Conservation (phyloP, 2,797 vertebrate genomes). For the Muscicapa striata region DNA sequence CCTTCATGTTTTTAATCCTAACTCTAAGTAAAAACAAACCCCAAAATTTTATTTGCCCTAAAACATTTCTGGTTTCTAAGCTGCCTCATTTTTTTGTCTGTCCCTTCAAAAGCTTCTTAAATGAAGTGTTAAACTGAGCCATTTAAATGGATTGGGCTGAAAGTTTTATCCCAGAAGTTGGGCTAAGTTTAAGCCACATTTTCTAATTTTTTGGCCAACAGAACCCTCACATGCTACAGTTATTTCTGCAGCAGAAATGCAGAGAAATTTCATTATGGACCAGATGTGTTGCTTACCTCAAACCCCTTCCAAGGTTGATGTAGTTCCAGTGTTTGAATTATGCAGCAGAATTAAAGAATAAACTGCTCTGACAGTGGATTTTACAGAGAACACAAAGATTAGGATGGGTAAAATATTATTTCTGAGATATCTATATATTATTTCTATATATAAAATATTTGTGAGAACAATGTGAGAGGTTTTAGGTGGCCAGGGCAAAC, state of each 20-base stretch:
- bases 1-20: too few relatives aligned
- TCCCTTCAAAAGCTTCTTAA: neutral
- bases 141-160: neutral
- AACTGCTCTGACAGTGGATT: neutral
- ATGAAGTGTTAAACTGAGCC: neutral
- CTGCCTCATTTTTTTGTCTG: neutral
- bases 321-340: neutral
- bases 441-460: too few relatives aligned
- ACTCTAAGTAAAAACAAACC: neutral
- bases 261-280: neutral
- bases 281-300: neutral
- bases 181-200: neutral
- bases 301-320: neutral
- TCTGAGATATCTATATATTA: too few relatives aligned
- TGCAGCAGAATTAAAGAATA: neutral
- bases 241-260: neutral
- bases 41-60: neutral
- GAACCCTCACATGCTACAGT: fast-evolving
- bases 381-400: neutral
- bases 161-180: neutral
- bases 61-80: neutral
- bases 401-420: neutral
- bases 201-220: neutral
- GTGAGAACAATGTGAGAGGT: neutral
- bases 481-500: neutral